Conservation (phyloP, 1,140 invertebrate genomes). For the Archivesica marissinica region DNA sequence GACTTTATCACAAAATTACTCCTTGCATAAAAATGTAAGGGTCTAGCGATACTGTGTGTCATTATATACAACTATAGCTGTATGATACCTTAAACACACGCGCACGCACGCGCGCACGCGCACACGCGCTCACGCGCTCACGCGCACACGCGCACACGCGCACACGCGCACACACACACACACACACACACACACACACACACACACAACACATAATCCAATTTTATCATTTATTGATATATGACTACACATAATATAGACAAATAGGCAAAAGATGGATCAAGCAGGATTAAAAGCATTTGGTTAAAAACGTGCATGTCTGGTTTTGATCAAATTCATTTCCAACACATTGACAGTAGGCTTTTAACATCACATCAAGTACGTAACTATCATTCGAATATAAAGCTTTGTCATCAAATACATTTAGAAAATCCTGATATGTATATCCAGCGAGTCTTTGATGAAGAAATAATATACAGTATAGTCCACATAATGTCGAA, state of each 20-base stretch:
- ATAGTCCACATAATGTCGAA: constrained; percentile 25
- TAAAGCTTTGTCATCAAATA: neutral
- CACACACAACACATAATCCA: neutral
- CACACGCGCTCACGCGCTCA: too few species aligned
- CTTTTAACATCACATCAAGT: neutral
- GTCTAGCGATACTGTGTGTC: too few species aligned
- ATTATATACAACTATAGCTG: neutral
- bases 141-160: too few species aligned
- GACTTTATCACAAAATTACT: constrained; percentile 26
- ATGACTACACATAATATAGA: too few species aligned
- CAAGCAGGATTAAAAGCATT: too few species aligned
- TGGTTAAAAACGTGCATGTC: neutral
- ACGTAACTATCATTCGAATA: constrained; percentile 1
- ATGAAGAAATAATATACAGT: constrained; percentile 30
- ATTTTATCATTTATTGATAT: too few species aligned
- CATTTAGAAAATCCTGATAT: neutral
- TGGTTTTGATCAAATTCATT: constrained; percentile 13
- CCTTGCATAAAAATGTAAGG: neutral
- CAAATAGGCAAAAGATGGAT: too few species aligned
- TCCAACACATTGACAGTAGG: neutral
- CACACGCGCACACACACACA: too few species aligned
- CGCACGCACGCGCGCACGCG: too few species aligned
- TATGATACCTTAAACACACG: neutral
- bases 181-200: too few species aligned
- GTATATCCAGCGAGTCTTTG: constrained; percentile 19